A percentile compares a stretch with the other conserved stretches of the same genome.
Conservation (phyloP, 2,797 vertebrate species). For the Rhynchonycteris naso region DNA sequence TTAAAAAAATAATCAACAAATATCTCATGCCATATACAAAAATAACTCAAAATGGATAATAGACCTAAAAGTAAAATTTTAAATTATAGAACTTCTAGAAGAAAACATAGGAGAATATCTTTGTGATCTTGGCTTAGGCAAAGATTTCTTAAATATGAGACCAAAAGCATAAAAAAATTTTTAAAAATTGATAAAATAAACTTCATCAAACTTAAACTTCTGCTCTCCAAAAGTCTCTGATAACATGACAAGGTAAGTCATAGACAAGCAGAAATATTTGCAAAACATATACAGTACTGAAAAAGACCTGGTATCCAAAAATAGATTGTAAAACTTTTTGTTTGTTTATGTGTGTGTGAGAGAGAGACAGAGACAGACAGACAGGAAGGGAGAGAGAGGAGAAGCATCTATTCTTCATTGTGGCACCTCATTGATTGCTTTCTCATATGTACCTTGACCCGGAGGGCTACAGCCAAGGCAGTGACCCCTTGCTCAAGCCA, state of each 20-base stretch:
- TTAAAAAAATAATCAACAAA: neutral
- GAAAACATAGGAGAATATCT: constrained; percentile 18
- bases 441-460: no score
- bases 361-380: no score
- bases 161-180: neutral
- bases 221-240: neutral
- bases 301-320: constrained; percentile 14
- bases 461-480: no score
- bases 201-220: neutral
- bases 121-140: neutral
- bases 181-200: neutral
- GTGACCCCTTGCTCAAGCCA: no score
- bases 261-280: neutral
- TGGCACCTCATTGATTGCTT: no score
- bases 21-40: neutral
- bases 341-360: no score
- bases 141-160: constrained; percentile 3
- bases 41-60: neutral
- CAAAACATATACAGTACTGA: constrained; percentile 11
- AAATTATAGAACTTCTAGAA: neutral
- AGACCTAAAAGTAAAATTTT: neutral
- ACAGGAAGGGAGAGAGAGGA: no score
- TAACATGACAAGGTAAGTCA: neutral
- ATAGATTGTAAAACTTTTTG: neutral
- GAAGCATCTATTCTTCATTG: no score